Evolutionary conservation across 2,113 vertebrate genomes (phyloP), one percentile per base, ranked within the genome.

Genomic region (Numenius arquata): DNA sequence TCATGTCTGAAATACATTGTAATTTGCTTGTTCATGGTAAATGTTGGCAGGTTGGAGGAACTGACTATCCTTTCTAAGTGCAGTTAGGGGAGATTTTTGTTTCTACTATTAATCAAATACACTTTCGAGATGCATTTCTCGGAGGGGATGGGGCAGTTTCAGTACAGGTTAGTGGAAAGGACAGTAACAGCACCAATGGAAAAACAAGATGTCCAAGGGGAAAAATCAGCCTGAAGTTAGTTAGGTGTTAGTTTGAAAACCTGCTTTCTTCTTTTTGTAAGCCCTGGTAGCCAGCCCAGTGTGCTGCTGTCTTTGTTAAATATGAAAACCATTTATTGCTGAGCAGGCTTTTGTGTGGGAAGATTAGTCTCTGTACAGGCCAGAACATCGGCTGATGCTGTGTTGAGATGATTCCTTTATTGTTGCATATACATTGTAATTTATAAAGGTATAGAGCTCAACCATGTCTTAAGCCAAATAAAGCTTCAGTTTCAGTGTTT

Each of bases 381-480:
- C 70, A 87, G 81, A 93, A 90, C 50, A 85, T 81, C 80, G 90
- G 74, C 88, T 74, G 90, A 59, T 91, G 84, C 68, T 92, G 27
- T 89, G 48, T 66, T 93, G 79, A 94, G 85, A 50, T 86, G 80
- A 96, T 95, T 97, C 89, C 83, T 96, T 97, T 97, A 36, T 96
- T 95, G 96, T 97, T 18, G 84, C 76, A 83, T 94, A 77, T 38
- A 59, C 94, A 65, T 93, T 96, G 93, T 96, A 90, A 79, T 95
- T 94, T 93, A 87, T 97, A 95, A 96, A 96, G 72, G 76, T 97
- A 34, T 83, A 90, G 94, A 96, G 96, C 88, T 98, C 81, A 95
- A 85, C 88, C n/a, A 83, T 88, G 95, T 97, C 96, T 96, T 97
- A 85, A 91, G 94, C 94, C 89, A 97, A 98, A 97, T 96, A 88